Base-by-base conservation (phyloP, 2,113 vertebrate species). In the Microcebus lehilahytsara region DNA sequence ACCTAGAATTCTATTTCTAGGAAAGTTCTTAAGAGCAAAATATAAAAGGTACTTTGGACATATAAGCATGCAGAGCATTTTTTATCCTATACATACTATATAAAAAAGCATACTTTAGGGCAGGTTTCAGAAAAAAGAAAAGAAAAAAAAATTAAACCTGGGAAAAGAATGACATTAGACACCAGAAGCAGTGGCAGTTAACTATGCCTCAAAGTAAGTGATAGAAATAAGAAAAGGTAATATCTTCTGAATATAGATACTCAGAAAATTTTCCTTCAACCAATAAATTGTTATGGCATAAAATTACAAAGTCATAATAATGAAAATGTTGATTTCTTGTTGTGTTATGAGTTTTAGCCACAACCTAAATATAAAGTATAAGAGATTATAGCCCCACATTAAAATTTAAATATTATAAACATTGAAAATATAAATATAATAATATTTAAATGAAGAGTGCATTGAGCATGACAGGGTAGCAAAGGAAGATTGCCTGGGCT, bases 211-310 rank as follows among this genome's bases (percentile, higher is more conserved):
- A 58, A 78, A 75, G 42, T 14, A 97, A 46, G 53, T 42, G 12
- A 91, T 67, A 93, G 17, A 91, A 71, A 67, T 93, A 53, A 91
- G 60, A 72, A 89, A 94, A 95, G 80, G 37, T 81, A 23, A 32
- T 75, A 77, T 60, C 13, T 1, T 87, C n/a, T 78, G 27, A 30
- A 58, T 67, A 89, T 16, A 80, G 17, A 40, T 14, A 84, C 58
- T 75, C 46, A 89, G n/a, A 67, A 93, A 64, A 19, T 56, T 85
- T 64, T 86, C 20, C 75, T 88, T 80, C 56, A 79, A 49, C 42
- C 11, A 90, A 51, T 79, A 91, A 95, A 85, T 11, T 16, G 9
- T 53, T 62, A 84, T 27, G 56, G 25, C 7, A 88, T 46, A 89
- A 46, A 88, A 91, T 64, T 94, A 4, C 12, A 78, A 94, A 95